Evolutionary conservation across 2,888 invertebrate species (phyloP).

Genomic region (Andrena trimmerana): DNA sequence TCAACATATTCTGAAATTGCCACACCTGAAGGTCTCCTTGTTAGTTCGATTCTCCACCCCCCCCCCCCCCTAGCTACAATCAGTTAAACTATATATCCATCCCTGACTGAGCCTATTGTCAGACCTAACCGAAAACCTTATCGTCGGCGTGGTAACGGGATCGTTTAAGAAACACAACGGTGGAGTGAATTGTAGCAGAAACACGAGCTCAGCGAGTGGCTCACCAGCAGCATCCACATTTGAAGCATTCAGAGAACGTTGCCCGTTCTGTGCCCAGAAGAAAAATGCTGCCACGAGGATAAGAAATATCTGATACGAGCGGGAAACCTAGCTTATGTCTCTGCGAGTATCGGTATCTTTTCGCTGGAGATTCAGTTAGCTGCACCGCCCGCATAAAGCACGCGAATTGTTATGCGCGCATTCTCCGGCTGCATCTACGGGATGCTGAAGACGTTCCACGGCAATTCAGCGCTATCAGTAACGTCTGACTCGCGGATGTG

Average conservation of each 20-base stretch:
- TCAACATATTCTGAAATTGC: no score
- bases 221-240: conserved; percentile 9
- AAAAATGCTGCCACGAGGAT: conserved; percentile 48
- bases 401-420: conserved; percentile 66
- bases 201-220: not conserved
- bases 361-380: conserved; percentile 57
- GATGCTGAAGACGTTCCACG: conserved; percentile 60
- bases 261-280: conserved; percentile 4
- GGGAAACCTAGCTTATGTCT: conserved; percentile 50
- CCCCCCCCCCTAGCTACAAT: no score
- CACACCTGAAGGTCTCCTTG: no score
- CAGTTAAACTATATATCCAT: not conserved
- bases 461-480: conserved; percentile 66
- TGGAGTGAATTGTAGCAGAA: not conserved
- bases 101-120: not conserved
- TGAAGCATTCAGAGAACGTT: conserved; percentile 39
- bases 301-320: conserved; percentile 57
- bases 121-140: not conserved
- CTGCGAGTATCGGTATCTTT: conserved; percentile 47
- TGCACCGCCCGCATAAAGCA: conserved; percentile 47
- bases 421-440: conserved; percentile 40
- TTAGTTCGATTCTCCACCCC: no score
- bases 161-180: not conserved
- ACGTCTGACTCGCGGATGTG: conserved; percentile 59
- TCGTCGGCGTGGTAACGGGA: not conserved